A percentile compares a stretch with the other conserved stretches of the same genome.
These are phyloP conservation scores for Anticlea derivata DNA, from an alignment of 2,888 invertebrate genomes.

Conservation along the genomic window DNA sequence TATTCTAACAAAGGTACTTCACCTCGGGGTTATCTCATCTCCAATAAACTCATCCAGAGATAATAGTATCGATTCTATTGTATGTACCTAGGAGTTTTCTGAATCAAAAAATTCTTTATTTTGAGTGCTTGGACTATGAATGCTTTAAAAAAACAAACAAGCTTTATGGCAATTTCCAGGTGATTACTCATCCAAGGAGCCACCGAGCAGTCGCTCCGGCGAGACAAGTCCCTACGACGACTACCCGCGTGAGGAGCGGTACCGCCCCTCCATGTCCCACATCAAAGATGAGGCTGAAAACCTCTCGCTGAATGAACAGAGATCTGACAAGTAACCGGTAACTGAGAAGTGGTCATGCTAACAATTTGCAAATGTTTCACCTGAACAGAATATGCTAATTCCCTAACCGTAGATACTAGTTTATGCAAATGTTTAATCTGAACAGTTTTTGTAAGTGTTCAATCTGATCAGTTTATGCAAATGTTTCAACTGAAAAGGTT, in stretches of 20 bases:
- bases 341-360: background rate
- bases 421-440: background rate
- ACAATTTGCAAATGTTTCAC: background rate
- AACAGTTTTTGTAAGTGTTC: slow-evolving; percentile 1
- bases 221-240: slow-evolving; percentile 77
- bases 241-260: slow-evolving; percentile 67
- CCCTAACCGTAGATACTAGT: too few species aligned
- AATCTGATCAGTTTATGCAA: background rate
- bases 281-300: slow-evolving; percentile 81
- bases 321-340: slow-evolving; percentile 71
- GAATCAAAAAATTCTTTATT: too few species aligned
- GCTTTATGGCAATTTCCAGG: slow-evolving; percentile 37
- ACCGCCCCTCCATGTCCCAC: slow-evolving; percentile 71
- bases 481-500: background rate
- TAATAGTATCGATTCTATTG: too few species aligned
- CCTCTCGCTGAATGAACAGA: slow-evolving; percentile 78
- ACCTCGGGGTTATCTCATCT: too few species aligned
- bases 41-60: too few species aligned
- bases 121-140: too few species aligned
- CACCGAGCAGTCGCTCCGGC: slow-evolving; percentile 71
- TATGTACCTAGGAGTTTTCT: too few species aligned
- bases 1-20: slow-evolving; percentile 79
- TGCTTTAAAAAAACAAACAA: too few species aligned
- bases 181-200: slow-evolving; percentile 72
- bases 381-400: background rate